These are phyloP conservation scores for Drosophila albomicans DNA, from an alignment of 1,140 invertebrate genomes.

Conservation along the genomic window DNA sequence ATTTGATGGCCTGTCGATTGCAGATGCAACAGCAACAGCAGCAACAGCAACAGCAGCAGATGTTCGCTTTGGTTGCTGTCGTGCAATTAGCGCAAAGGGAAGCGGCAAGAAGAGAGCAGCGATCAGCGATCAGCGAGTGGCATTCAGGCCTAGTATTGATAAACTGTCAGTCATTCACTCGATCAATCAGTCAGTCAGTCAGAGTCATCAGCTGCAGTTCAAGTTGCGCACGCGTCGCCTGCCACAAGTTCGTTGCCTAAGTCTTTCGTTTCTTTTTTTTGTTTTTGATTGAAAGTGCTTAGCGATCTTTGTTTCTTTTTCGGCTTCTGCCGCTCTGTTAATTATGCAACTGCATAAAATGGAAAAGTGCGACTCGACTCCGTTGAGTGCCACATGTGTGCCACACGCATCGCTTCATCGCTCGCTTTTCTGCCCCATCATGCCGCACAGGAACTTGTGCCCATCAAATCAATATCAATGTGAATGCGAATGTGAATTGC, in stretches of 20 bases:
- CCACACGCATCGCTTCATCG: constrained; percentile 29
- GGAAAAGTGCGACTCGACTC: constrained; percentile 10
- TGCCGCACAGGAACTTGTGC: constrained; percentile 10
- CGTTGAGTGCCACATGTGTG: constrained; percentile 23
- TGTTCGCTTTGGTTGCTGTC: constrained; percentile 47
- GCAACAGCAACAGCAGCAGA: constrained; percentile 54
- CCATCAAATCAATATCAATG: constrained; percentile 2
- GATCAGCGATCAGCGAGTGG: not conserved
- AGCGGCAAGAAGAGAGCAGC: constrained; percentile 3
- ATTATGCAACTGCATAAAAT: constrained; percentile 37
- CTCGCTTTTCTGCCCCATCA: constrained; percentile 2
- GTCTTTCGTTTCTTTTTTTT: constrained; percentile 28
- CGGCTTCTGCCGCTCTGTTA: constrained; percentile 12
- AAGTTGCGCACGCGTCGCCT: constrained; percentile 20
- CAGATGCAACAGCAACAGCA: constrained; percentile 45
- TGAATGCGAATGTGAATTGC: constrained; percentile 1
- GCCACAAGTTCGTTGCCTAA: constrained; percentile 48
- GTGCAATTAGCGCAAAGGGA: constrained; percentile 36
- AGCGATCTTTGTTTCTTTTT: constrained; percentile 7
- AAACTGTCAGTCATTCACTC: constrained; percentile 52
- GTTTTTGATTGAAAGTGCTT: constrained; percentile 48
- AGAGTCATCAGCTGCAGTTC: constrained; percentile 23
- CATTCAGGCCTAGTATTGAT: constrained; percentile 29
- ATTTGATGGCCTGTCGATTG: constrained; percentile 44
- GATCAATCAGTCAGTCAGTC: constrained; percentile 48